Evolutionary conservation across 2,797 vertebrate genomes (phyloP).

Genomic region (Esox lucius): DNA sequence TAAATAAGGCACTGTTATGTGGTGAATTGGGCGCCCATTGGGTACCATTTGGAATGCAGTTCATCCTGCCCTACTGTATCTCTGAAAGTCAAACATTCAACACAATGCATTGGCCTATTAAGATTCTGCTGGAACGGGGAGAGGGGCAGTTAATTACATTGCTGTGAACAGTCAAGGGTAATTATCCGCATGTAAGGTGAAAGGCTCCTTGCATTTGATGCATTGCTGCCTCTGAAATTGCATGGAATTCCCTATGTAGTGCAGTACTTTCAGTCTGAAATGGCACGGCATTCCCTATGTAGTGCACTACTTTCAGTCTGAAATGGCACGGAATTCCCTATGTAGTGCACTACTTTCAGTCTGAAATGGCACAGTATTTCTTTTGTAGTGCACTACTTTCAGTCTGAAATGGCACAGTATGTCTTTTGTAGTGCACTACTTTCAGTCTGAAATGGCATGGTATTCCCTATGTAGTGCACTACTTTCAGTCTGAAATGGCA

Average conservation of each 20-base stretch:
- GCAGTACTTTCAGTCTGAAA: background rate
- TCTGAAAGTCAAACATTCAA: slow-evolving; percentile 61
- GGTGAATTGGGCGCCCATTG: background rate
- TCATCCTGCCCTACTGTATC: slow-evolving; percentile 29
- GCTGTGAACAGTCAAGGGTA: slow-evolving; percentile 60
- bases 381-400: too few relatives aligned
- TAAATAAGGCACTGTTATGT: background rate
- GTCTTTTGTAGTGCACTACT: too few relatives aligned
- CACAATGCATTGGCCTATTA: slow-evolving; percentile 33
- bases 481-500: too few relatives aligned
- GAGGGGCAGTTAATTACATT: slow-evolving; percentile 59
- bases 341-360: slow-evolving; percentile 13
- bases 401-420: too few relatives aligned
- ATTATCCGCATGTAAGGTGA: slow-evolving; percentile 59
- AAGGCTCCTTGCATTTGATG: slow-evolving; percentile 44
- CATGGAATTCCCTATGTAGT: background rate
- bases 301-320: background rate
- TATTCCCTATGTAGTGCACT: too few relatives aligned
- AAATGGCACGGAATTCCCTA: slow-evolving; percentile 26
- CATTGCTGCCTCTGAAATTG: slow-evolving; percentile 35
- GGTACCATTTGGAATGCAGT: background rate
- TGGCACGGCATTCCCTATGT: slow-evolving; percentile 34
- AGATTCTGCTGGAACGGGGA: slow-evolving; percentile 50
- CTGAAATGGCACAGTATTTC: background rate
- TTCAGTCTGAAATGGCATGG: too few relatives aligned